Base-by-base conservation (phyloP, 2,888 invertebrate species). In the Drosophila neonasuta region DNA sequence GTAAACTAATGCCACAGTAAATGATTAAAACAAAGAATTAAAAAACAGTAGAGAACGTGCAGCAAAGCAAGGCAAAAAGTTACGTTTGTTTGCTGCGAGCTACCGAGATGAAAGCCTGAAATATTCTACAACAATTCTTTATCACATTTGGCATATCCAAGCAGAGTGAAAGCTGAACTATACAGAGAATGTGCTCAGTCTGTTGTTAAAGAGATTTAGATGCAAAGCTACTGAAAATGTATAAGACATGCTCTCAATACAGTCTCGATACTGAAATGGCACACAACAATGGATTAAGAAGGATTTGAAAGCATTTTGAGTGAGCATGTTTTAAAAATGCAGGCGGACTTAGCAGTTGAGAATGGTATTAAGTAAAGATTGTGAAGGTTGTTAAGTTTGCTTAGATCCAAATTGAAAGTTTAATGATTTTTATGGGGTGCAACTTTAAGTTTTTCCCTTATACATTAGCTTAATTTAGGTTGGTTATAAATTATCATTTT, bases 1-100 rank as follows among this genome's bases (percentile, higher is more conserved):
- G 81, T 86, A 72, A 80, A 86, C 86, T 79, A 79, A 79, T 82
- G 73, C 74, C 80, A 62, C 66, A 74, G 75, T 73, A 62, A 79
- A 73, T 71, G 69, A 64, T 42, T 56, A 54, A 60, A 55, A 48
- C 39, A 63, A 57, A 62, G 60, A 54, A 67, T 60, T 54, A 61
- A 51, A 56, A 52, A 30, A 46, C 6, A 41, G 2, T 7, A 52
- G 11, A 29, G 55, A 20, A 13, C 24, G 11, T 20, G 36, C n/a
- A 2, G 36, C 24, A 24, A n/a, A 36, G n/a, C 6, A 17, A 41
- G 34, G 36, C 55, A 45, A 55, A 51, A 46, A 54, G 32, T 48
- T 55, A 39, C 3, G 32, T 59, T 65, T 17, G 55, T 51, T 63
- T 30, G 49, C 59, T 13, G 24, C 24, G 6, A 24, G 24, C 24